Conservation (phyloP, 2,888 invertebrate genomes). For the Nemurella pictetii region DNA sequence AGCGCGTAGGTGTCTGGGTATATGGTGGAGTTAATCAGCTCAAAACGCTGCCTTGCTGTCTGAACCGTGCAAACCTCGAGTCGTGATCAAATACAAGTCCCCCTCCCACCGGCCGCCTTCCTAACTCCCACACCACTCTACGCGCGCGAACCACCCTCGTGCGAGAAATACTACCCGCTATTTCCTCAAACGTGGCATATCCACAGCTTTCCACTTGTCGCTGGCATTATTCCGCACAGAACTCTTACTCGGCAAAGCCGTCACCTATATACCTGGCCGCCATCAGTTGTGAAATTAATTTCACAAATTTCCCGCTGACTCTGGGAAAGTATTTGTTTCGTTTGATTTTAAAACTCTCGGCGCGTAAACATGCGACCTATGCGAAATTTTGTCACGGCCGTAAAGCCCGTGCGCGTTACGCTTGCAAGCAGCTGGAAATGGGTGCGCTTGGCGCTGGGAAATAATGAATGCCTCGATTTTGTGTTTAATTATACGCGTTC, state of each 20-base stretch:
- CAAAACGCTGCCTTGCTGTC: neutral
- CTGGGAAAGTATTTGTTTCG: neutral
- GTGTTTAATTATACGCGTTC: neutral
- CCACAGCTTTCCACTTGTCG: neutral
- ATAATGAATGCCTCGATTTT: neutral
- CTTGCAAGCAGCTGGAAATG: neutral
- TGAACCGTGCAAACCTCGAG: neutral
- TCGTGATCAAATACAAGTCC: neutral
- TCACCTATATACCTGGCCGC: neutral
- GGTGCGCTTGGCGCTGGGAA: neutral
- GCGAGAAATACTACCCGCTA: neutral
- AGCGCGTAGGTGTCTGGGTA: neutral
- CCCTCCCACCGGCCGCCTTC: too few relatives aligned
- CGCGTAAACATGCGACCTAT: neutral
- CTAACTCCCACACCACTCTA: too few relatives aligned
- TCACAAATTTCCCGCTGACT: neutral
- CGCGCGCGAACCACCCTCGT: neutral
- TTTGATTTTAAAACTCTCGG: neutral
- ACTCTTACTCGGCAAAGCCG: neutral
- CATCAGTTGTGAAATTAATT: neutral
- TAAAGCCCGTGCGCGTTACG: neutral
- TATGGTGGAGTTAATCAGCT: slow-evolving; percentile 3
- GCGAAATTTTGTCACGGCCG: neutral
- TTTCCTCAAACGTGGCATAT: neutral
- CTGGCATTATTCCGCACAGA: neutral